Base-by-base conservation (phyloP, 2,888 invertebrate species). In the Perithous albicinctus region DNA sequence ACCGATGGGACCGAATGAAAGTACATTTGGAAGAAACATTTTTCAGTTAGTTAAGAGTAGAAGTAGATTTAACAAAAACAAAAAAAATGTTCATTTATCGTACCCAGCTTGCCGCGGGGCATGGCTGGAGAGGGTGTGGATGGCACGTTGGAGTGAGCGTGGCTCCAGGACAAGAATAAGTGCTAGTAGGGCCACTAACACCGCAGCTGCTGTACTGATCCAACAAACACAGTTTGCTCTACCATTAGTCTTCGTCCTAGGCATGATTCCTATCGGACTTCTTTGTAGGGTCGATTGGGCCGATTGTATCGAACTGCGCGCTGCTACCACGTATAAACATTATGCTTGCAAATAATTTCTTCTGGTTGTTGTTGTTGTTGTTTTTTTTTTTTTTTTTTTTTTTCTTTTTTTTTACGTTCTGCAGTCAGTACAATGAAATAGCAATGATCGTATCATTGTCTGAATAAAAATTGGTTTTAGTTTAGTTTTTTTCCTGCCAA, bases 101-200 rank as follows among this genome's bases (percentile, higher is more conserved):
- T 92, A 92, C 92, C 91, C 91, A 89, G 91, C 84, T 89, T 91
- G 90, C 89, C 89, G 89, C 86, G 91, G 88, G 89, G 88, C 87
- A 89, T 90, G 88, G 89, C 90, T 91, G 90, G 91, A 90, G 87
- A 90, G 87, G 85, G 89, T 88, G 88, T 87, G 87, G 89, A 89
- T 87, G 88, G 87, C 89, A 85, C 87, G 90, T 84, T 89, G 87
- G 84, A 91, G 88, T 85, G 86, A 88, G 87, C 87, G 89, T 86
- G 91, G 91, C 87, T 92, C 92, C 92, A 91, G 85, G 87, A 88
- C 88, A 90, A 92, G 88, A 88, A 90, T 88, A 87, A 92, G 87
- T 86, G 92, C 92, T 86, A 92, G 86, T 83, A 92, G 87, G 86
- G 88, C 88, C 87, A 91, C 88, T 88, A 92, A 87, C 84, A 88